Conservation (phyloP, 2,113 vertebrate species). For the Nothocercus nigrocapillus region DNA sequence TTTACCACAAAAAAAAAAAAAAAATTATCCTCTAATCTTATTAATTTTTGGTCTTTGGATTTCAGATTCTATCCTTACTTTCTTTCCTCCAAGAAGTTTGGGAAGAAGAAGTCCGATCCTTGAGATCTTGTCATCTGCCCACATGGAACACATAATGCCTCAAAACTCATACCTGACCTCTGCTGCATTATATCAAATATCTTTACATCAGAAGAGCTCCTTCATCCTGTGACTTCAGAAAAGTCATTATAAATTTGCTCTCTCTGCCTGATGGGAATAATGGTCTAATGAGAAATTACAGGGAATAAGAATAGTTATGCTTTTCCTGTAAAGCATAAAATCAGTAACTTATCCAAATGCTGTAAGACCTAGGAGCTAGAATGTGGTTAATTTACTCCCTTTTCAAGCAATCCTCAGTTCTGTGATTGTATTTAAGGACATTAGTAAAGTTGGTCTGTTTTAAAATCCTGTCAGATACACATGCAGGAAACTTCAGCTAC, state of each 20-base stretch:
- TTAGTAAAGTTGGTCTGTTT: not conserved
- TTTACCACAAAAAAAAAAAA: too few relatives aligned
- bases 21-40: not conserved
- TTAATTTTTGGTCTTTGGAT: not conserved
- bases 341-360: not conserved
- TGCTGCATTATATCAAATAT: not conserved
- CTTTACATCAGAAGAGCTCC: not conserved
- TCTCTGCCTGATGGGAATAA: not conserved
- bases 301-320: rapidly evolving
- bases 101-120: too few relatives aligned
- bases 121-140: not conserved
- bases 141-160: too few relatives aligned
- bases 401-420: not conserved
- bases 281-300: not conserved
- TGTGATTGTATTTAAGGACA: not conserved
- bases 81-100: not conserved
- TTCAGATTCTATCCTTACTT: not conserved
- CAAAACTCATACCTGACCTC: not conserved
- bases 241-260: not conserved
- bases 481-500: not conserved
- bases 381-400: not conserved
- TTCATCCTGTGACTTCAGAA: not conserved
- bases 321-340: not conserved
- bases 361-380: not conserved
- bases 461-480: not conserved